Evolutionary conservation across 2,113 vertebrate species (phyloP), one percentile per base, ranked within the genome.

Genomic region (Carassius auratus): DNA sequence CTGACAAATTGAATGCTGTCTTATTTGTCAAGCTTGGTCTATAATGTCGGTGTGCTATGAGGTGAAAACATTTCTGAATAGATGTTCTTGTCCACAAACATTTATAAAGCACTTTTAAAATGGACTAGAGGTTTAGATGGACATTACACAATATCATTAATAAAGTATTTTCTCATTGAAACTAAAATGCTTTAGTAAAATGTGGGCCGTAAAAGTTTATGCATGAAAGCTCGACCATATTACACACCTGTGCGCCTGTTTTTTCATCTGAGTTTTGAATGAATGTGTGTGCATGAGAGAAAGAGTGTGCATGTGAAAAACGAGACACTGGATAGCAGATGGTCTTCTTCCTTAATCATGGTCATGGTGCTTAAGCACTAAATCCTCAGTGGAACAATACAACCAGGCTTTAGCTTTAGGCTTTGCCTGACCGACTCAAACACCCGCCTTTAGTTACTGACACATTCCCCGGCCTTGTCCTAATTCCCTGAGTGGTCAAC

Each of bases 321-420:
- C 55, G 26, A n/a, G 48, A 69, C 76, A 87, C 23, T 84, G 81
- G 61, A 66, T 73, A 87, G 69, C 88, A 89, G 84, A 89, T 89
- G 88, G 86, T 83, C 81, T 19, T 74, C 52, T 57, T 81, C 86
- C 73, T 78, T 89, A 89, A 87, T 89, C 86, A 89, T 42, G 45
- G 50, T 30, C 81, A 81, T 86, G 81, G 36, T 83, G 77, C 71
- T 86, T 84, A 89, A 87, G 76, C 76, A 48, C 71, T 79, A 84
- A 89, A 89, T 87, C 81, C 81, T 76, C 84, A 64, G 30, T 89
- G 84, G 71, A 87, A 86, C 61, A 66, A 84, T 84, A 45, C 84
- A 84, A 86, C 38, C 1, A 55, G 81, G 26, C 38, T 55, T 86
- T 42, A 87, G 79, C 64, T 69, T 64, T 69, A 69, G 79, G 52